Percentiles rank a stretch among this genome's conserved stretches.
Conservation (phyloP, 2,888 invertebrate genomes). For the Panzeria rudis region DNA sequence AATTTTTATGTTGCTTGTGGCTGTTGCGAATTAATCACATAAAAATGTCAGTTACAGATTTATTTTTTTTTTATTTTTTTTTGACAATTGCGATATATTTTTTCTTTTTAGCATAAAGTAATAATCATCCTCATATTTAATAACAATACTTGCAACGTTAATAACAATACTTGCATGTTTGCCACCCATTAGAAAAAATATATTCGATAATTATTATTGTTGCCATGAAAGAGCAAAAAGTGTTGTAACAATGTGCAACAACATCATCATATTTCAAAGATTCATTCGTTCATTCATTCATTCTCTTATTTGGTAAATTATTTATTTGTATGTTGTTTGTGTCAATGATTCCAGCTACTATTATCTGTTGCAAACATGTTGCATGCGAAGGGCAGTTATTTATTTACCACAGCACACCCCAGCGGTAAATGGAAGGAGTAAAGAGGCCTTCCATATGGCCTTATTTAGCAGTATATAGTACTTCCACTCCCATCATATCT, state of each 20-base stretch:
- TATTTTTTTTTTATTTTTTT: slow-evolving; percentile 30
- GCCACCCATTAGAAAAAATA: slow-evolving; percentile 45
- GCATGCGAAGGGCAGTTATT: slow-evolving; percentile 65
- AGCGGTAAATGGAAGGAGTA: too few relatives aligned
- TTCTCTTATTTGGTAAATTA: neutral
- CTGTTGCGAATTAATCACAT: slow-evolving; percentile 49
- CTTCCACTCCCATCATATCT: too few relatives aligned
- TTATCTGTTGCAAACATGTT: slow-evolving; percentile 58
- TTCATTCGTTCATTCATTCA: slow-evolving; percentile 27
- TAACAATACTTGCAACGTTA: slow-evolving; percentile 55
- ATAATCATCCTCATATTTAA: slow-evolving; percentile 45
- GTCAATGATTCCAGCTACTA: slow-evolving; percentile 43
- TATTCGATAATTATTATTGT: slow-evolving; percentile 45
- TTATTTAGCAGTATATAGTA: too few relatives aligned
- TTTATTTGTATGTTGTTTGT: slow-evolving; percentile 16
- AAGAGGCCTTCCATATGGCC: too few relatives aligned
- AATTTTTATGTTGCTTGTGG: slow-evolving; percentile 45
- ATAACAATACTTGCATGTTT: slow-evolving; percentile 57
- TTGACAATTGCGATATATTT: slow-evolving; percentile 37
- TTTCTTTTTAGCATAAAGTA: slow-evolving; percentile 31
- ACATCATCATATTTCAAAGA: slow-evolving; percentile 48
- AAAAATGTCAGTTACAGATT: slow-evolving; percentile 56
- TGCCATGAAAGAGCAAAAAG: slow-evolving; percentile 11
- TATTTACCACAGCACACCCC: slow-evolving; percentile 30
- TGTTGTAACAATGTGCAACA: slow-evolving; percentile 36